These are phyloP conservation scores for Buteo buteo DNA, from an alignment of 2,113 vertebrate species.

Conservation along the genomic window DNA sequence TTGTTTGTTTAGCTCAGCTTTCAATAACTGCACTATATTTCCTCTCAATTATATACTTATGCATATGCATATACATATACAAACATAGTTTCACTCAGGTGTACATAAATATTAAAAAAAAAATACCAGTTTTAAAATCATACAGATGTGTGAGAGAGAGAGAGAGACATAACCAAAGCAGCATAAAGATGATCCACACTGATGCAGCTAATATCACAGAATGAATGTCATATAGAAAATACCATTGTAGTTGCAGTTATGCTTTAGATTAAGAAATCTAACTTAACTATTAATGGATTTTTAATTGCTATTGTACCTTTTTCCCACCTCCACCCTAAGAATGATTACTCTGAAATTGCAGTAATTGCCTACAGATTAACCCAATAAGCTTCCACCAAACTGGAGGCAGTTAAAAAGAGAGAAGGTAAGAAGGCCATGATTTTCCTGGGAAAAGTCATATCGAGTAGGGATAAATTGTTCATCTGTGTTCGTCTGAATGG, in stretches of 20 bases:
- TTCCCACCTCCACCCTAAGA: background rate
- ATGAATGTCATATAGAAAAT: background rate
- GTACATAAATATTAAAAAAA: background rate
- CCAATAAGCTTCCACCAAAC: background rate
- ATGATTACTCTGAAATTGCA: background rate
- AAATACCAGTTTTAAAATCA: background rate
- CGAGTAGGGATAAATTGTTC: background rate
- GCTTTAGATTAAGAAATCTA: background rate
- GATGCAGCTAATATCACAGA: background rate
- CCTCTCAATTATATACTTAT: background rate
- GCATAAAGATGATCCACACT: background rate
- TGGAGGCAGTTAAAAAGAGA: background rate
- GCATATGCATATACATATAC: background rate
- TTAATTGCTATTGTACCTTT: background rate
- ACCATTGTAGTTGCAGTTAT: background rate
- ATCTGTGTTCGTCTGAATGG: background rate
- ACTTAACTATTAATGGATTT: background rate
- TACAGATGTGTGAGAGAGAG: background rate
- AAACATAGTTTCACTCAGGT: background rate
- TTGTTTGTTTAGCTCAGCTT: background rate
- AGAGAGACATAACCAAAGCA: background rate
- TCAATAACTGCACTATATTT: background rate
- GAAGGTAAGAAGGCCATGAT: background rate
- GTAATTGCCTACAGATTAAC: background rate
- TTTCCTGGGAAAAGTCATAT: background rate